Evolutionary conservation across 2,113 vertebrate species (phyloP), one percentile per base, ranked within the genome.

Genomic region (Dinomys branickii): DNA sequence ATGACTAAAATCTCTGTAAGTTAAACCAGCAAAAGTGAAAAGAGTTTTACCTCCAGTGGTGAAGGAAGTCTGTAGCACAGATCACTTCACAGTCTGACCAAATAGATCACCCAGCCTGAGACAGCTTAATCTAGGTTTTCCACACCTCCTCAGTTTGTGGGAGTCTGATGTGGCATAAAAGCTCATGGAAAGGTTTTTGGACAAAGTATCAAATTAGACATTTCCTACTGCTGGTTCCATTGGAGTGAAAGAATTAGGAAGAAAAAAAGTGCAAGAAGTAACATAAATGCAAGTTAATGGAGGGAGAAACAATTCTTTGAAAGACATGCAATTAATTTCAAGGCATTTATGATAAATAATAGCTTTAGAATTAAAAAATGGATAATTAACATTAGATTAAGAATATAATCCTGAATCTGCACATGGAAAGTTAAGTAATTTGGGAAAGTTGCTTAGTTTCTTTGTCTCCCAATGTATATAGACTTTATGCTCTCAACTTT

Each of bases 1-100:
- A 96, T 97, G 96, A 97, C 93, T 90, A 96, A 97, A 96, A 96
- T 97, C 93, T 90, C 22, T 87, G 65, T 41, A 95, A 97, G 10
- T 95, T 94, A 91, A 96, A 41, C 84, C 95, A 77, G 78, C 61
- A 88, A 14, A 85, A 97, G 85, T 0, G 91, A 92, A 94, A 83
- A 59, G 78, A 50, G 84, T 47, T 97, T 97, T 96, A 44, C 11
- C 88, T 95, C 65, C 80, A 85, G 11, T 94, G 85, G 92, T 81
- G 77, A 0, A 0, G 69, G 47, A 97, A 95, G 33, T 81, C 38
- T 71, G 87, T 17, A 38, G 26, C 35, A 81, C 3, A 94, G 94
- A 78, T 67, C n/a, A 88, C 83, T 97, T 96, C 41, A 92, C 20
- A 38, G 52, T 81, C 90, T 89, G 59, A 65, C 91, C 85, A 54